phyloP scores from a whole-genome alignment of 2,888 invertebrate species.

The Agrochola litura region DNA sequence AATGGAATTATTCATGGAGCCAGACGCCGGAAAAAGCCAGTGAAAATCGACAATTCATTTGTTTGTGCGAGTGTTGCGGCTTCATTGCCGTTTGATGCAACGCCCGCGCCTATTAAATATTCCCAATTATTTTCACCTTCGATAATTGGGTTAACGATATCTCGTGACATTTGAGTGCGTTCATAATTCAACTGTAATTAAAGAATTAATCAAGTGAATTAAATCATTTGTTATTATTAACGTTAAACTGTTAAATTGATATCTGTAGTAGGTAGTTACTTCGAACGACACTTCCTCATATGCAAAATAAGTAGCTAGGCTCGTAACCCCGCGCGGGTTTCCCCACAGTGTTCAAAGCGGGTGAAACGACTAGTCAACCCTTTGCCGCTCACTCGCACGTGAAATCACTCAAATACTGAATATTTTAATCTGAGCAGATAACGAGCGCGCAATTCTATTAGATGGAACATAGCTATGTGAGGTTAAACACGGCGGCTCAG shows the following conservation, averaged over 20 bases:
- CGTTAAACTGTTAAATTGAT: constrained; percentile 69
- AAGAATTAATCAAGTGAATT: constrained; percentile 40
- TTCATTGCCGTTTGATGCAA: constrained; percentile 80
- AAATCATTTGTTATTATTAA: constrained; percentile 46
- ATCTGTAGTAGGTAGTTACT: constrained; percentile 67
- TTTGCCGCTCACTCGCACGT: constrained; percentile 90
- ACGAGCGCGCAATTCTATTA: constrained; percentile 91
- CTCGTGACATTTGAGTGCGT: constrained; percentile 66
- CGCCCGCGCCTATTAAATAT: constrained; percentile 70
- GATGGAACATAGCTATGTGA: constrained; percentile 89
- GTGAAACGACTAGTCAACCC: constrained; percentile 90
- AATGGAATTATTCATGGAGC: constrained; percentile 88
- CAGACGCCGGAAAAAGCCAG: constrained; percentile 86
- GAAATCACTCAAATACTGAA: constrained; percentile 91
- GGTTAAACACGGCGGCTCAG: constrained; percentile 80
- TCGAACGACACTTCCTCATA: constrained; percentile 79
- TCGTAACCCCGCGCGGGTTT: constrained; percentile 75
- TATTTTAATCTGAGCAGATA: constrained; percentile 91
- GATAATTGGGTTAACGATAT: constrained; percentile 74
- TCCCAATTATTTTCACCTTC: constrained; percentile 73
- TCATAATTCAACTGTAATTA: constrained; percentile 50
- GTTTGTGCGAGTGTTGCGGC: constrained; percentile 84
- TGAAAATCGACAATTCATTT: constrained; percentile 87
- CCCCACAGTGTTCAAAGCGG: constrained; percentile 90
- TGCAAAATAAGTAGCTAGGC: constrained; percentile 82